Conservation (phyloP, 2,888 invertebrate species). For the Oscheius myriophilus region DNA sequence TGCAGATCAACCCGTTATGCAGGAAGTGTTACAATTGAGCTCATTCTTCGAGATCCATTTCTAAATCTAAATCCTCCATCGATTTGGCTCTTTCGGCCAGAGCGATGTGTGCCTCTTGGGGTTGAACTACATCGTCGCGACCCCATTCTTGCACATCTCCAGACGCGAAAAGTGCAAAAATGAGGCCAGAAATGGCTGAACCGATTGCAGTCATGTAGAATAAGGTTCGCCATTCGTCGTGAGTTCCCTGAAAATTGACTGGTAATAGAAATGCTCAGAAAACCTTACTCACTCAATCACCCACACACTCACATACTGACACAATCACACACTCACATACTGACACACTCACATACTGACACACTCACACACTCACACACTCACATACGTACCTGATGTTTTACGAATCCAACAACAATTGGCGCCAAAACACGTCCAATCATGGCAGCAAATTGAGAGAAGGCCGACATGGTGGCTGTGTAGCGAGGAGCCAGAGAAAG, state of each 20-base stretch:
- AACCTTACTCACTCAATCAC: not conserved
- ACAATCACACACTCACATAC: no score
- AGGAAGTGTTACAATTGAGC: no score
- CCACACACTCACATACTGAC: no score
- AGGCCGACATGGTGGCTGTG: conserved; percentile 57
- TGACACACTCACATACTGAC: not conserved
- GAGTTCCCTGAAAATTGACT: conserved; percentile 40
- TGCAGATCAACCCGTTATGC: no score
- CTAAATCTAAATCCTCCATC: conserved; percentile 17
- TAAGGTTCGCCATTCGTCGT: conserved; percentile 44
- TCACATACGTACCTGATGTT: conserved; percentile 38
- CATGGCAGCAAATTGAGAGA: conserved; percentile 56
- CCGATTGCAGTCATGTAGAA: conserved; percentile 39
- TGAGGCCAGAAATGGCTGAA: conserved; percentile 40
- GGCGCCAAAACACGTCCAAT: conserved; percentile 51
- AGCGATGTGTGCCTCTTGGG: conserved; percentile 16
- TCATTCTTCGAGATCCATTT: conserved; percentile 16
- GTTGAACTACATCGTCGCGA: conserved; percentile 32
- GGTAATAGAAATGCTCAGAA: no score
- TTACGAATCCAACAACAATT: conserved; percentile 46
- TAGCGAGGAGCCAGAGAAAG: conserved; percentile 59
- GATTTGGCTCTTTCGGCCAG: conserved; percentile 20
- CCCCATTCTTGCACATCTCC: conserved; percentile 55
- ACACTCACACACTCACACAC: not conserved
- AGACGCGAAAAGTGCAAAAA: conserved; percentile 50